Evolutionary conservation across 2,113 vertebrate species (phyloP).

Genomic region (Eonycteris spelaea): DNA sequence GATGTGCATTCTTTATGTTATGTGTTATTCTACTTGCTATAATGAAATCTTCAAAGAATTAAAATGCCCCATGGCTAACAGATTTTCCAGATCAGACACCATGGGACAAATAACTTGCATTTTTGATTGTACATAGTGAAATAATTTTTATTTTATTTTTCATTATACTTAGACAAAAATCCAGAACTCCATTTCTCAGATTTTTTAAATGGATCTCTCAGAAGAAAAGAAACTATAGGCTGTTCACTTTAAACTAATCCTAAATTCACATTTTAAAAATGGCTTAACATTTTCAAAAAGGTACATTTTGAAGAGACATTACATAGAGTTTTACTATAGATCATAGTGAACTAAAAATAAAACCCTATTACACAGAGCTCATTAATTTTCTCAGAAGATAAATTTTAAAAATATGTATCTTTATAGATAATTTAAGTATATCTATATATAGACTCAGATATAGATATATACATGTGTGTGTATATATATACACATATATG

Average conservation of each 20-base stretch:
- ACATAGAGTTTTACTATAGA: background rate
- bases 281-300: background rate
- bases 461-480: too few relatives aligned
- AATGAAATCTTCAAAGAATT: conserved; percentile 64
- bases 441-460: background rate
- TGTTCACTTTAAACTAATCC: background rate
- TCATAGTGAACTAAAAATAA: background rate
- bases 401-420: background rate
- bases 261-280: background rate
- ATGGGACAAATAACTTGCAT: background rate
- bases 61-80: background rate
- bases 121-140: background rate
- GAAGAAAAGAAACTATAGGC: background rate
- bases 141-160: conserved; percentile 25
- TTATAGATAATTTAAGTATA: background rate
- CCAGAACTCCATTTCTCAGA: background rate
- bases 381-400: background rate
- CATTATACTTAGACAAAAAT: background rate
- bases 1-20: background rate
- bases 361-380: background rate
- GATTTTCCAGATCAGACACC: conserved; percentile 37
- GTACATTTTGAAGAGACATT: background rate
- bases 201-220: background rate
- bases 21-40: background rate
- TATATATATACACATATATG: too few relatives aligned